Percentiles rank a stretch among this genome's conserved stretches.
These are phyloP conservation scores for Cossypha heuglini DNA, from an alignment of 2,797 vertebrate species.

Conservation along the genomic window DNA sequence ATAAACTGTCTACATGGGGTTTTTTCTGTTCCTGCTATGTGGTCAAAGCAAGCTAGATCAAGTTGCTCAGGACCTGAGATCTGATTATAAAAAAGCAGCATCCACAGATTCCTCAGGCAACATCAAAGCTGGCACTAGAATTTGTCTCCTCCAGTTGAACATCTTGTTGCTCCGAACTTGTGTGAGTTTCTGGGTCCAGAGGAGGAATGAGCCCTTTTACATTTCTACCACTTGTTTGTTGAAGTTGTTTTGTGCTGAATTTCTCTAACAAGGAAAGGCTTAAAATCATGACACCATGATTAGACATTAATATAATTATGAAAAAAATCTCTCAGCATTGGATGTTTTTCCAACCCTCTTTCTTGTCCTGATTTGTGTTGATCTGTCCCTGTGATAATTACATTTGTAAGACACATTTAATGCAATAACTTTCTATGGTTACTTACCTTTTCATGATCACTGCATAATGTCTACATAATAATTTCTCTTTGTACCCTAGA, in stretches of 20 bases:
- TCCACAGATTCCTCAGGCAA: background rate
- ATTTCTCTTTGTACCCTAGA: background rate
- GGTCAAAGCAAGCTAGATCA: background rate
- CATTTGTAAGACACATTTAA: background rate
- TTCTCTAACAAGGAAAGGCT: background rate
- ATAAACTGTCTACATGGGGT: background rate
- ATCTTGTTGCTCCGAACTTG: background rate
- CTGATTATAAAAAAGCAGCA: background rate
- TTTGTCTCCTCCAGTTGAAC: background rate
- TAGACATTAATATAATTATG: background rate
- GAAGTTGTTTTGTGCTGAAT: background rate
- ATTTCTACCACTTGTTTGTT: background rate
- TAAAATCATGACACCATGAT: background rate
- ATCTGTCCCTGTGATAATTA: background rate
- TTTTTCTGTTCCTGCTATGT: background rate
- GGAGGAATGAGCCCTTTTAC: background rate
- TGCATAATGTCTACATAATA: background rate
- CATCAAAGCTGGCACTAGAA: background rate
- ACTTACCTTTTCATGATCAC: background rate
- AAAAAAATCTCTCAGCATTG: background rate
- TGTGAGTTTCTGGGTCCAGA: background rate
- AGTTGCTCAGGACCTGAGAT: background rate
- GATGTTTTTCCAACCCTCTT: background rate
- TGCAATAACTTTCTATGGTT: background rate
- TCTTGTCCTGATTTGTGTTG: background rate